Evolutionary conservation across 2,113 vertebrate species (phyloP), one percentile per base, ranked within the genome.

Genomic region (Pachyramphus minor): DNA sequence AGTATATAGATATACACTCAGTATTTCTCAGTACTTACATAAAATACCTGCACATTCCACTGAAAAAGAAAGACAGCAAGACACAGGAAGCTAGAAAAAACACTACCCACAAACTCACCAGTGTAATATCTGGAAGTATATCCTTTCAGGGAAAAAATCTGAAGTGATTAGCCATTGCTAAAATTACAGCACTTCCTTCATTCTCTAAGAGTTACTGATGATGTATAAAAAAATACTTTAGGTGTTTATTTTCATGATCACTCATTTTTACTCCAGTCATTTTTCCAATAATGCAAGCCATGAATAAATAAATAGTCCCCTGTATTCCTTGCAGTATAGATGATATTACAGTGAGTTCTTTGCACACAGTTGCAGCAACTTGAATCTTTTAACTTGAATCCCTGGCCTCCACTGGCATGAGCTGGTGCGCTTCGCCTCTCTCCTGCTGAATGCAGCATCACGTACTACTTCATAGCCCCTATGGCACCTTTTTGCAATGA

Each of bases 91-190:
- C 37, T 55, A 79, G 55, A 75, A 91, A 28, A 80, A 95, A 47
- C 39, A 63, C 81, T 66, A 19, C 21, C 35, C 78, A 76, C 60
- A 63, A 94, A 97, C 96, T 97, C 89, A 97, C 87, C 96, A 87
- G 79, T 50, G 28, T 14, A 91, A 47, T 53, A 84, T 56, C n/a
- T 96, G 73, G 69, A 91, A 83, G 87, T 58, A 87, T 49, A 78
- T 94, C 89, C 84, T 95, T 77, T 77, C 42, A 92, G 21, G 27
- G 47, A 83, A 76, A 83, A 73, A 67, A 31, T 41, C 23, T 50
- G 60, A 69, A 84, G 25, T 50, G 12, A 62, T 85, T 60, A 90
- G 67, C 28, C 92, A 80, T 74, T 72, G 55, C 63, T 91, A 87
- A 93, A 96, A 83, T 45, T 28, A 76, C 18, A 84, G 60, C 17